These are phyloP conservation scores for Sitobion miscanthi DNA, from an alignment of 1,140 invertebrate species.

Conservation along the genomic window DNA sequence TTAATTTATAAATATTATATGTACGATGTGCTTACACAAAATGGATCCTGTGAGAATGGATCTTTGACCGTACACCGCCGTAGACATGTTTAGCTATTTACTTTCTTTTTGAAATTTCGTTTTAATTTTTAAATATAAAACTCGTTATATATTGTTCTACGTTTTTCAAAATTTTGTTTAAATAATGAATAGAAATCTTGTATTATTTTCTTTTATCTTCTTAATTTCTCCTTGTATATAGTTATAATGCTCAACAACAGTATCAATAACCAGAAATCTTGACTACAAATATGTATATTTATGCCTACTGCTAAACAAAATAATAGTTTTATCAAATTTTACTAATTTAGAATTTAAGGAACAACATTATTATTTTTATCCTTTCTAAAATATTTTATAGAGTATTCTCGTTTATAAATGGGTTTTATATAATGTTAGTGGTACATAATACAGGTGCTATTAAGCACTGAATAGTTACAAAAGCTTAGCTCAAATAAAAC, in stretches of 20 bases:
- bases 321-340: background rate
- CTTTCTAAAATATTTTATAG: background rate
- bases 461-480: background rate
- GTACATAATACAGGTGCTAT: background rate
- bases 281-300: background rate
- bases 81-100: background rate
- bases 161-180: background rate
- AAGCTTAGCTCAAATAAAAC: background rate
- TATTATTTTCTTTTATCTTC: background rate
- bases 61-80: background rate
- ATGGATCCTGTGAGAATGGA: background rate
- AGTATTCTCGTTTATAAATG: background rate
- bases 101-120: constrained; percentile 8
- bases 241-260: background rate
- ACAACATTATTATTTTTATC: background rate
- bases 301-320: background rate
- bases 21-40: too few relatives aligned
- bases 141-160: background rate
- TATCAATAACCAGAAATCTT: background rate
- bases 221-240: background rate
- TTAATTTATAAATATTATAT: too few relatives aligned
- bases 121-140: background rate
- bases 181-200: background rate
- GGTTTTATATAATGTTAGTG: background rate
- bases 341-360: background rate